A percentile compares a stretch with the other conserved stretches of the same genome.
phyloP scores from a whole-genome alignment of 35 echinoderm and acorn worm genomes.

The Anneissia japonica region DNA sequence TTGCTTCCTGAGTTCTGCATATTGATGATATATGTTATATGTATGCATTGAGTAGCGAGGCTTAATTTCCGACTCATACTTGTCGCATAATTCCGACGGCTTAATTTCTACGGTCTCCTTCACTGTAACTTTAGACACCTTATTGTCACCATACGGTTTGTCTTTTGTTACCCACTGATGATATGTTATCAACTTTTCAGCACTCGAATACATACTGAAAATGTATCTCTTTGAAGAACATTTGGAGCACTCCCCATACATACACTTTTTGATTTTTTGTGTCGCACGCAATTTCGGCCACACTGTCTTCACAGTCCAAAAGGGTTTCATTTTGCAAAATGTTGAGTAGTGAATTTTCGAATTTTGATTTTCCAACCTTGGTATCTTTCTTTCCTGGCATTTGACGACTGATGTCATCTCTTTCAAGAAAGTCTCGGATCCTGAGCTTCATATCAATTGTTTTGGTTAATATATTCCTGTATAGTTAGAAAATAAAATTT shows the following conservation, averaged over 20 bases:
- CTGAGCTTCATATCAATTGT: too few species aligned
- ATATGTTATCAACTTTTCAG: too few species aligned
- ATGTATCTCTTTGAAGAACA: too few species aligned
- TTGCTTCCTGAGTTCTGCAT: not conserved
- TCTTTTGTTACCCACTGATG: not conserved
- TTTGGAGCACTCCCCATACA: too few species aligned
- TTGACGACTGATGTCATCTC: conserved; percentile 23
- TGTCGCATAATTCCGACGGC: not conserved
- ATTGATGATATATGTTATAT: conserved; percentile 29
- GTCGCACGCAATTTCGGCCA: too few species aligned
- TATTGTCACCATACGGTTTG: not conserved
- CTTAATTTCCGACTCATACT: not conserved
- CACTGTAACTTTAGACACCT: not conserved
- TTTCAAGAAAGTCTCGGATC: not conserved
- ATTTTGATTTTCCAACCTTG: conserved; percentile 1
- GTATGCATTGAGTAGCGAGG: not conserved
- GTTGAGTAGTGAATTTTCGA: conserved; percentile 8
- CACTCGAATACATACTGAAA: too few species aligned
- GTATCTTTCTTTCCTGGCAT: conserved; percentile 42
- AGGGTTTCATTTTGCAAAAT: conserved; percentile 28
- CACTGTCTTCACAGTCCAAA: not conserved
- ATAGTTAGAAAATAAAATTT: too few species aligned
- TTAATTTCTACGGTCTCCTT: not conserved
- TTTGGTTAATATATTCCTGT: too few species aligned
- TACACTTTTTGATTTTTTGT: too few species aligned